Conservation (phyloP, 2,113 vertebrate genomes). For the Xerus inauris region DNA sequence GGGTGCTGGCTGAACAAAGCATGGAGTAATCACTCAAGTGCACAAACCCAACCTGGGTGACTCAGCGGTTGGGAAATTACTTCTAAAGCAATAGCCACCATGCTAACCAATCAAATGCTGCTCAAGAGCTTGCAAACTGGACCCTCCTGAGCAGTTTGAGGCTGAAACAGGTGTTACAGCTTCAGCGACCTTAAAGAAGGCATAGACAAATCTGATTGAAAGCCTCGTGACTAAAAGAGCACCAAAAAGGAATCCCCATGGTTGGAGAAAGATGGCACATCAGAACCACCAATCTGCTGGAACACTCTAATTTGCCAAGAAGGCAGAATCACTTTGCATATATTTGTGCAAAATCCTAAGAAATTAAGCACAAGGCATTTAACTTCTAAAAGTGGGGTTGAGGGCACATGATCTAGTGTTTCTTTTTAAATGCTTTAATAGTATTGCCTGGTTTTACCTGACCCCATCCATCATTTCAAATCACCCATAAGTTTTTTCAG, state of each 20-base stretch:
- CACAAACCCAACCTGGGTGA: conserved; percentile 2
- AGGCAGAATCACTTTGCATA: neutral
- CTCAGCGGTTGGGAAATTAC: conserved; percentile 5
- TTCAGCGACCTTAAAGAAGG: neutral
- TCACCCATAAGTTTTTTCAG: neutral
- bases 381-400: neutral
- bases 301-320: neutral
- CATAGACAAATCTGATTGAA: neutral
- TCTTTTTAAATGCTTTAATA: neutral
- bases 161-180: neutral
- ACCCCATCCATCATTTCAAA: neutral
- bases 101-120: neutral
- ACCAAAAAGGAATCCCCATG: neutral
- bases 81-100: conserved; percentile 27
- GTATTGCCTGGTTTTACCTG: neutral
- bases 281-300: neutral
- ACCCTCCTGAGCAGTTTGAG: neutral
- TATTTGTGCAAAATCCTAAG: neutral
- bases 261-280: neutral
- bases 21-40: conserved; percentile 17
- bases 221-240: neutral
- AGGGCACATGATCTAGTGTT: neutral
- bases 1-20: neutral
- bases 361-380: neutral
- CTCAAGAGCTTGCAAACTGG: neutral